Evolutionary conservation across 2,113 vertebrate species (phyloP), one percentile per base, ranked within the genome.

Genomic region (Myiozetetes cayanensis): DNA sequence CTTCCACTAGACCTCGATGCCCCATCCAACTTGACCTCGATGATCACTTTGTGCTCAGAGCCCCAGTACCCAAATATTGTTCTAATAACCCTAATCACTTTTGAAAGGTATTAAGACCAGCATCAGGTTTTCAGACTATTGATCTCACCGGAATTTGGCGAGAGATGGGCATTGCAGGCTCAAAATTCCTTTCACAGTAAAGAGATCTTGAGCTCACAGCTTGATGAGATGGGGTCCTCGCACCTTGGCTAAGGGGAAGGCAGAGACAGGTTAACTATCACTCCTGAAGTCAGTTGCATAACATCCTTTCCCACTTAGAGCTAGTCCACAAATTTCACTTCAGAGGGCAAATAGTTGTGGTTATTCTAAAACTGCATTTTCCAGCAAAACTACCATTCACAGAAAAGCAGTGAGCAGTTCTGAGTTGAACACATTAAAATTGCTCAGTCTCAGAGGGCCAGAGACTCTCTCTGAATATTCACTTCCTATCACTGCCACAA

Each of bases 301-400:
- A 25, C 1, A 4, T 83, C 37, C 53, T 77, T 73, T 72, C 62
- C 66, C 56, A 52, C 19, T 72, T 44, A 41, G 7, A 78, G 27
- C 14, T 31, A 59, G 47, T 31, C 56, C 82, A 71, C 46, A 80
- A 37, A 37, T 75, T 67, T 74, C 50, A 66, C 28, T 89, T 70
- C 35, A 53, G 43, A 24, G 27, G 30, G 52, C 23, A 75, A 89
- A 75, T 5, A 50, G 27, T 44, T 52, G 27, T 14, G 12, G 35
- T 50, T 78, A 71, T n/a, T 89, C 77, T 59, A 82, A 87, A 94
- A 18, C 23, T 10, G 47, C 47, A 12, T 25, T 91, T 85, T 72
- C 63, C 62, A 89, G 56, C 43, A 87, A 82, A 85, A 78, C 56
- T 44, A 31, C 33, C 22, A 12, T 31, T 75, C 81, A 56, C 7